Evolutionary conservation across 2,113 vertebrate genomes (phyloP), one percentile per base, ranked within the genome.

Genomic region (Scomber japonicus): DNA sequence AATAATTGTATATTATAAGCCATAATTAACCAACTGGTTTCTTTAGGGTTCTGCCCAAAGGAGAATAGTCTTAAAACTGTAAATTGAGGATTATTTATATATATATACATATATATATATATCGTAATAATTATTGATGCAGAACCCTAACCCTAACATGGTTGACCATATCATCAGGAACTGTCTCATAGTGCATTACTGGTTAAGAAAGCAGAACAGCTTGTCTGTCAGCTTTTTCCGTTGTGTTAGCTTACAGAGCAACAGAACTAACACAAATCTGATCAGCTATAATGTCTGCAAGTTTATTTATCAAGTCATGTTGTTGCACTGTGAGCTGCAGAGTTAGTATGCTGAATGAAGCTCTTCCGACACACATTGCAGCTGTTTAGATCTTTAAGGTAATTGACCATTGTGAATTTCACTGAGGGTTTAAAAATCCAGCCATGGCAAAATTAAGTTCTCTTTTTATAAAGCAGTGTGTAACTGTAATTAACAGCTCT

Each of bases 401-500:
- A 78, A 78, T 54, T 60, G 75, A 88, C 64, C 81, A 83, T 46
- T 40, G 56, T 59, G 30, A 67, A 53, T 72, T 81, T 87, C 24
- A 67, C n/a, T 62, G 2, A 10, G 2, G 48, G 75, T 85, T 83
- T 75, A 31, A 88, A 88, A 80, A 90, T 86, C 65, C 74, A 84
- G 81, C 71, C 74, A 67, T 16, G 9, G 78, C 81, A 83, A 92
- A 91, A 92, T 89, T 88, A 88, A 87, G 86, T 89, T 86, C 81
- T 91, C 84, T 56, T 85, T 77, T 85, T 77, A 88, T 89, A 89
- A 88, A 89, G 75, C 71, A 84, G 87, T 90, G 87, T 88, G 88
- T 86, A 87, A 87, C 87, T 87, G 91, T 93, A 94, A 94, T 93
- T 93, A 95, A 95, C 90, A 90, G 90, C 93, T 92, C 91, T 94